Evolutionary conservation across 2,797 vertebrate species (phyloP).

Genomic region (Lacerta viridis): DNA sequence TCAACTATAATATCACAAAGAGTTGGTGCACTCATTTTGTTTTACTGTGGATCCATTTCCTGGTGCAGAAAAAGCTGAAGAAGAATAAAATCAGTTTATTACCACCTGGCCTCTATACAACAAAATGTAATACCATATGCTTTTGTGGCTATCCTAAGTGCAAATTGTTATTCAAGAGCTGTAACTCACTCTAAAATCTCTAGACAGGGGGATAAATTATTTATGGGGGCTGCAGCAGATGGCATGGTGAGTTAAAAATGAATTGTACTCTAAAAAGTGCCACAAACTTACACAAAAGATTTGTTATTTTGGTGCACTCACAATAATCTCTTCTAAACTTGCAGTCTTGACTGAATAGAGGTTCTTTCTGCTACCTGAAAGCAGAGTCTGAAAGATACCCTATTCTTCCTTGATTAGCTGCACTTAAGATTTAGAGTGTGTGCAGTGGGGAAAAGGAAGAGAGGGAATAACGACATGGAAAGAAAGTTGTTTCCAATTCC

Average conservation of each 20-base stretch:
- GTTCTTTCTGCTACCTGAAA: slow-evolving; percentile 46
- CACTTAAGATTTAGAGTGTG: neutral
- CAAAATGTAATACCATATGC: slow-evolving; percentile 36
- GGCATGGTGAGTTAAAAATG: slow-evolving; percentile 37
- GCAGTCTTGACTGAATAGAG: neutral
- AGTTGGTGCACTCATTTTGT: neutral
- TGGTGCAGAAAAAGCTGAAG: neutral
- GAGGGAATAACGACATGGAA: neutral
- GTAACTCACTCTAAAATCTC: slow-evolving; percentile 35
- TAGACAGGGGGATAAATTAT: slow-evolving; percentile 51
- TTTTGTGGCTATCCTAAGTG: slow-evolving; percentile 18
- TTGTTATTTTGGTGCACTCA: slow-evolving; percentile 16
- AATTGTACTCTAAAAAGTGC: slow-evolving; percentile 49
- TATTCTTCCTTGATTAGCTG: neutral
- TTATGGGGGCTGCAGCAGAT: slow-evolving; percentile 60
- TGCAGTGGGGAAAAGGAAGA: neutral
- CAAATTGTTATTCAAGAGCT: slow-evolving; percentile 53
- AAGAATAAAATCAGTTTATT: slow-evolving; percentile 46
- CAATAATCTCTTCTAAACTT: slow-evolving; percentile 4
- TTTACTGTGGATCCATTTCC: neutral
- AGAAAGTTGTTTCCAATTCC: neutral
- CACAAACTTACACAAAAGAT: slow-evolving; percentile 39
- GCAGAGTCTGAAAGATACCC: neutral
- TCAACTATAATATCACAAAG: neutral
- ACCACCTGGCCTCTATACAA: slow-evolving; percentile 21